Evolutionary conservation across 2,888 invertebrate species (phyloP).

Genomic region (Gymnocheta viridis): DNA sequence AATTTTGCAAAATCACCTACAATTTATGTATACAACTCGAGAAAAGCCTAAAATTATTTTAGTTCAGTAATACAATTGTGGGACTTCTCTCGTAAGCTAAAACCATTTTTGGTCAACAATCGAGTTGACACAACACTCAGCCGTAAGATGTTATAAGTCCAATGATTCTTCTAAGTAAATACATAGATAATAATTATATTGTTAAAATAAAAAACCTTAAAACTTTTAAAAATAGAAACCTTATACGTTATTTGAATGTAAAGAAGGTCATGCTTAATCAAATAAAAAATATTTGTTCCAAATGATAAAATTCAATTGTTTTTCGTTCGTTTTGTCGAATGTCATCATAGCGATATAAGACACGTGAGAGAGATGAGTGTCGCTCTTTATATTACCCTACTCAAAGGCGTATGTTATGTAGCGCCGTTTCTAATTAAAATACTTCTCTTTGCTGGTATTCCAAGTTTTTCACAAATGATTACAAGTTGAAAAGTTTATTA

Average conservation of each 20-base stretch:
- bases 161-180: not conserved
- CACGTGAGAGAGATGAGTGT: not conserved
- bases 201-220: not conserved
- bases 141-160: not conserved
- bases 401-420: too few species aligned
- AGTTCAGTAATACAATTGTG: not conserved
- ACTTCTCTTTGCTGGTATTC: too few species aligned
- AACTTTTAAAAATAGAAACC: constrained; percentile 4
- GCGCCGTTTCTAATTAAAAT: too few species aligned
- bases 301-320: not conserved
- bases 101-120: not conserved
- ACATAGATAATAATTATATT: not conserved
- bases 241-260: not conserved
- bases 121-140: not conserved
- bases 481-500: too few species aligned
- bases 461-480: too few species aligned
- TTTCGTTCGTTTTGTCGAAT: not conserved
- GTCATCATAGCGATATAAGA: not conserved
- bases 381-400: not conserved
- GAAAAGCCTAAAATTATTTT: too few species aligned
- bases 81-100: not conserved
- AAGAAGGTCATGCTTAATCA: constrained; percentile 5
- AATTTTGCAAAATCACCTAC: too few species aligned
- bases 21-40: too few species aligned
- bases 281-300: constrained; percentile 26